Percentiles rank a stretch among this genome's conserved stretches.
Conservation (phyloP, 64 coral and sea anemone species). For the Pocillopora damicornis region DNA sequence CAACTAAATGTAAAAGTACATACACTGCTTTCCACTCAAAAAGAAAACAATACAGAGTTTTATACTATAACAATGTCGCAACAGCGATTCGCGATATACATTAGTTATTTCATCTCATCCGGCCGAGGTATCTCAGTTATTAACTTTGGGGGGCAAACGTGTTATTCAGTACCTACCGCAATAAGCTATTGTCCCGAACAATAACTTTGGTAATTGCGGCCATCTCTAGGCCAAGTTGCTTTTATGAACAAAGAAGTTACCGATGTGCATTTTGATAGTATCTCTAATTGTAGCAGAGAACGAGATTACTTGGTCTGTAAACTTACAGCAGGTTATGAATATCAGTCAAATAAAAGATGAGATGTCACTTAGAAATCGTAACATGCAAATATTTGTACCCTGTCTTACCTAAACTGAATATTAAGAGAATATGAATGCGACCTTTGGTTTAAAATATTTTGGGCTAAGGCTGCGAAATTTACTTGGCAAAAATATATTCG, state of each 20-base stretch:
- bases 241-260: constrained; percentile 1
- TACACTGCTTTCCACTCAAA: too few species aligned
- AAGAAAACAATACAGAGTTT: neutral
- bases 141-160: neutral
- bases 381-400: too few species aligned
- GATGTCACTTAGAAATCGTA: too few species aligned
- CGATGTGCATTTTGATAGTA: neutral
- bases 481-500: too few species aligned
- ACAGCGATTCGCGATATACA: neutral
- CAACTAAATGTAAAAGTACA: neutral
- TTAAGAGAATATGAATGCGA: too few species aligned
- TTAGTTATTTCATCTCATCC: neutral
- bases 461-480: too few species aligned
- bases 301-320: neutral
- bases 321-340: neutral
- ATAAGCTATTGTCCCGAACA: neutral
- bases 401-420: too few species aligned
- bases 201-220: neutral
- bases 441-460: too few species aligned
- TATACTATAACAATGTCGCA: neutral
- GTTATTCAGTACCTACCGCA: constrained; percentile 7
- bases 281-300: neutral
- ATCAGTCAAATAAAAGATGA: too few species aligned
- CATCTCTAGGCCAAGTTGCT: constrained; percentile 1
- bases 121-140: neutral